A percentile compares a stretch with the other conserved stretches of the same genome.
Conservation (phyloP, 2,888 invertebrate genomes). For the Dryomyza anilis region DNA sequence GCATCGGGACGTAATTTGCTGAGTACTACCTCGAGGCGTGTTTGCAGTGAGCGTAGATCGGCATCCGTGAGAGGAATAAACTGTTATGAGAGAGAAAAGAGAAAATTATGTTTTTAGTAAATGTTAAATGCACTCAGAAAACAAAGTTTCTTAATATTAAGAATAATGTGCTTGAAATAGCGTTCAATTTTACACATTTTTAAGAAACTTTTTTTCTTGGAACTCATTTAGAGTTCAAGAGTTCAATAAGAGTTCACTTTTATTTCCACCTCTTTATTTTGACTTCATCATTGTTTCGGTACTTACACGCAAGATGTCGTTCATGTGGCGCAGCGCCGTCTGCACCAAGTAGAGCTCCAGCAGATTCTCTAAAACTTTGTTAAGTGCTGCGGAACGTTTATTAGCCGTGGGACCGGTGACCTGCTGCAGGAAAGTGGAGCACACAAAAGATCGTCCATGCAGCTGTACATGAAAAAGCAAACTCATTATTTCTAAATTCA, state of each 20-base stretch:
- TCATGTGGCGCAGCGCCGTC: slow-evolving; percentile 72
- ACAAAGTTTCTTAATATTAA: background rate
- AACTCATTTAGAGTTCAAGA: background rate
- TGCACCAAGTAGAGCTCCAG: slow-evolving; percentile 79
- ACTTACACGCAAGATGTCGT: slow-evolving; percentile 78
- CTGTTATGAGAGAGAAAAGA: slow-evolving; percentile 41
- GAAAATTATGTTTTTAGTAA: background rate
- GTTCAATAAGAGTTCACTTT: slow-evolving; percentile 47
- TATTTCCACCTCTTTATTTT: too few species aligned
- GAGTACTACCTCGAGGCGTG: slow-evolving; percentile 73
- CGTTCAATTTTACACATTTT: too few species aligned
- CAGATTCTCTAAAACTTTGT: slow-evolving; percentile 70
- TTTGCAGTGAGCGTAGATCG: slow-evolving; percentile 63
- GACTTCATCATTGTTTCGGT: too few species aligned
- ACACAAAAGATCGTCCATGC: slow-evolving; percentile 81
- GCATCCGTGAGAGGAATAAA: slow-evolving; percentile 38
- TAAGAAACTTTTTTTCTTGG: too few species aligned
- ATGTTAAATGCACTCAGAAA: background rate
- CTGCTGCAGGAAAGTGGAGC: slow-evolving; percentile 75
- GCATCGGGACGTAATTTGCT: slow-evolving; percentile 80
- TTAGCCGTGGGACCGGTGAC: slow-evolving; percentile 67
- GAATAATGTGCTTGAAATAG: background rate
- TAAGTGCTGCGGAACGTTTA: slow-evolving; percentile 66
- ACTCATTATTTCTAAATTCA: too few species aligned
- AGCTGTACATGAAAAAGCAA: slow-evolving; percentile 65